phyloP scores from a whole-genome alignment of 64 coral and sea anemone genomes.

The Exaiptasia diaphana region DNA sequence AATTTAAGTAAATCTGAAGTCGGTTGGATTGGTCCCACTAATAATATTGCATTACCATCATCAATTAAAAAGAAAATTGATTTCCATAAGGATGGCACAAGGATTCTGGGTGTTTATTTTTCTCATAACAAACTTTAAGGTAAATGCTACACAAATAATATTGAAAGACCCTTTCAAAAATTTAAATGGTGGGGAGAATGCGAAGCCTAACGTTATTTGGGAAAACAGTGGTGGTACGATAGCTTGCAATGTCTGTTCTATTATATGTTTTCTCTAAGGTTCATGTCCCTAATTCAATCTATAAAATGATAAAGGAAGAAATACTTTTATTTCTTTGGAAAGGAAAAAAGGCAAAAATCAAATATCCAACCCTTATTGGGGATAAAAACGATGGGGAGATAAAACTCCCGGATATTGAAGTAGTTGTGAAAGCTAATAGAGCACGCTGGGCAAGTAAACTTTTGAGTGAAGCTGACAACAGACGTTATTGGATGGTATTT shows the following conservation, averaged over 20 bases:
- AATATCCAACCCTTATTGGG: background rate
- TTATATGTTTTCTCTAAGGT: background rate
- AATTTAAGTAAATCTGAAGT: background rate
- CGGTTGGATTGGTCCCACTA: background rate
- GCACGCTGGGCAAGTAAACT: background rate
- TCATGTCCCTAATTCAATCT: background rate
- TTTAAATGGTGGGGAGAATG: background rate
- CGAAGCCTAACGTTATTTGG: background rate
- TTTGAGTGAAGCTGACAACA: background rate
- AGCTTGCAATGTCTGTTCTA: background rate
- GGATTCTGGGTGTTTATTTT: background rate
- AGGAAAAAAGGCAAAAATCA: background rate
- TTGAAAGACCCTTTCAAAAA: background rate
- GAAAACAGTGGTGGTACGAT: background rate
- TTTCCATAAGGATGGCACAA: background rate
- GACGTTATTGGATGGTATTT: background rate
- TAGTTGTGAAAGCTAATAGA: background rate
- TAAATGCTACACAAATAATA: background rate
- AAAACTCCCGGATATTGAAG: background rate
- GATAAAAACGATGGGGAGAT: background rate
- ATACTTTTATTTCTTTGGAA: background rate
- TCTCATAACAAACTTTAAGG: background rate
- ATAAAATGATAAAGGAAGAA: background rate
- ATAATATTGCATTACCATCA: background rate
- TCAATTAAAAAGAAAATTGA: background rate